phyloP scores from a whole-genome alignment of 35 echinoderm and acorn worm genomes.

The Nesometra sesokonis region DNA sequence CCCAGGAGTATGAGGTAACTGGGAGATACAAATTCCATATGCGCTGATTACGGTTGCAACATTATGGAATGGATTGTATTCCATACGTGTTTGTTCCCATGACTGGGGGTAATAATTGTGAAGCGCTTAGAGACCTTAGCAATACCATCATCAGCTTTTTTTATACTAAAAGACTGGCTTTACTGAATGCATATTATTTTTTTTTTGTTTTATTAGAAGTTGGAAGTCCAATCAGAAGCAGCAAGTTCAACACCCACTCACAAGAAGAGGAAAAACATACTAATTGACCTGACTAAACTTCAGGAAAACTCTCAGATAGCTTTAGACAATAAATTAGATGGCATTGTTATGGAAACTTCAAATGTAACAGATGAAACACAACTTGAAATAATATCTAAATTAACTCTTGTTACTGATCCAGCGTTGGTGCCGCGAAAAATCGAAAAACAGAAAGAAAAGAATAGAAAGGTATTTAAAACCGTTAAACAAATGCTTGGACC shows the following conservation, averaged over 20 bases:
- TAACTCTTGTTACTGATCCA: not conserved
- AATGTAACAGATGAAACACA: not conserved
- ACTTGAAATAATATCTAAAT: not conserved
- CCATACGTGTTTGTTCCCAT: too few species aligned
- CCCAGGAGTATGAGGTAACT: too few species aligned
- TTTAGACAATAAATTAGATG: conserved; percentile 3
- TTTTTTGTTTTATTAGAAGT: too few species aligned
- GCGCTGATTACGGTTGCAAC: too few species aligned
- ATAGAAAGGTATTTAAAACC: conserved; percentile 43
- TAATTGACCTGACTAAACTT: conserved; percentile 61
- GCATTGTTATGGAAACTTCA: conserved; percentile 22
- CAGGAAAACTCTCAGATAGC: conserved; percentile 20
- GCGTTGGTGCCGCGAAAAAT: not conserved
- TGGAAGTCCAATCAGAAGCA: too few species aligned
- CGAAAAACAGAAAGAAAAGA: conserved; percentile 27
- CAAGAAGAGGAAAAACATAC: conserved; percentile 42
- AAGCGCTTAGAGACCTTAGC: too few species aligned
- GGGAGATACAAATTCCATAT: too few species aligned
- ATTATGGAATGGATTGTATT: too few species aligned
- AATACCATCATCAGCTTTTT: too few species aligned
- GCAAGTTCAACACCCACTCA: conserved; percentile 13
- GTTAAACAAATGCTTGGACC: conserved; percentile 70
- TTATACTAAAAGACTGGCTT: too few species aligned
- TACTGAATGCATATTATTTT: too few species aligned
- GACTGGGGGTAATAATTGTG: too few species aligned